A percentile compares a stretch with the other conserved stretches of the same genome.
Conservation (phyloP, 2,113 vertebrate species). For the Lamprologus speciosus region DNA sequence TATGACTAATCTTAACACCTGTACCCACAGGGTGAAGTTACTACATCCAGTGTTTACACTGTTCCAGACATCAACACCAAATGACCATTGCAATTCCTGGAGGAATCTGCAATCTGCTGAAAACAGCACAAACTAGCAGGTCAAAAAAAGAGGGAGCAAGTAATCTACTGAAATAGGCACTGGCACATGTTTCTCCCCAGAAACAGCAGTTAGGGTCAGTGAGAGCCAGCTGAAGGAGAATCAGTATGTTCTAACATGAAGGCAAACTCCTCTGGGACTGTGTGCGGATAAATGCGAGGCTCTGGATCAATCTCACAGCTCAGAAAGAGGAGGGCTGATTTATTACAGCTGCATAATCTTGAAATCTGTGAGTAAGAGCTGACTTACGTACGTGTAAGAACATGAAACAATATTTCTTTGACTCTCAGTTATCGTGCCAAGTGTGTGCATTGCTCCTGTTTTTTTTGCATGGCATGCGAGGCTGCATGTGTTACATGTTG, state of each 20-base stretch:
- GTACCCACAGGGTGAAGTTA: not conserved
- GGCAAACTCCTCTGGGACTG: not conserved
- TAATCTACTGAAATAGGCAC: not conserved
- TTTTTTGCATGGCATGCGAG: accelerated
- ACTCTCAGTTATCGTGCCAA: not conserved
- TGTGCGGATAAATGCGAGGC: not conserved
- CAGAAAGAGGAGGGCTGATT: not conserved
- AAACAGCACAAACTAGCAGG: not conserved
- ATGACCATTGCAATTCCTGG: not conserved
- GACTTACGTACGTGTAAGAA: accelerated
- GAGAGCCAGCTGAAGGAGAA: not conserved
- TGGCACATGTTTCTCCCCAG: not conserved
- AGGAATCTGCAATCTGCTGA: not conserved
- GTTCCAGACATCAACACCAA: not conserved
- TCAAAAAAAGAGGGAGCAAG: not conserved
- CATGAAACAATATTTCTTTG: not conserved
- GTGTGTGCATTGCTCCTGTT: not conserved
- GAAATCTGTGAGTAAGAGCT: not conserved
- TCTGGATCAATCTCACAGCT: not conserved
- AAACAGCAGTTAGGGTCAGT: not conserved
- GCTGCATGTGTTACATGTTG: not conserved
- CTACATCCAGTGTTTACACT: not conserved
- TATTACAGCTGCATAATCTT: not conserved
- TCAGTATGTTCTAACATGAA: not conserved
- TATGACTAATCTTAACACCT: not conserved